A percentile compares a stretch with the other conserved stretches of the same genome.
phyloP scores from a whole-genome alignment of 2,797 vertebrate species.

The Phoebastria nigripes region DNA sequence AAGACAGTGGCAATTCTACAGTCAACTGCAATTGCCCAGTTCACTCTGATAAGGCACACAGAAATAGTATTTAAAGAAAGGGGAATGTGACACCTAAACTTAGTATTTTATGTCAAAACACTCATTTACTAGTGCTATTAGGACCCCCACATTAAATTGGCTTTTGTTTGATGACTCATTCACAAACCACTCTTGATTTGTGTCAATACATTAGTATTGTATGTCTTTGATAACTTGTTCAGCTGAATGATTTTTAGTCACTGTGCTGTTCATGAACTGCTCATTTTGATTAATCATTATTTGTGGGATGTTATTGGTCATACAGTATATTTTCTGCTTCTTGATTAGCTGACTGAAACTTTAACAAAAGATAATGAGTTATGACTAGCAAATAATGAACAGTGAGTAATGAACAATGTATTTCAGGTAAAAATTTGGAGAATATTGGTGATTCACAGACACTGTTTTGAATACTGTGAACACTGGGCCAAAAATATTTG shows the following conservation, averaged over 20 bases:
- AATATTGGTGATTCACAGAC: background rate
- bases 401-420: background rate
- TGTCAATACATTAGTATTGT: background rate
- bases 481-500: background rate
- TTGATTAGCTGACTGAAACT: conserved; percentile 20
- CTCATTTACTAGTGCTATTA: background rate
- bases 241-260: background rate
- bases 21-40: background rate
- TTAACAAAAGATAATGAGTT: conserved; percentile 20
- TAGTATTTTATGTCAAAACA: background rate
- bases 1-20: background rate
- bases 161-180: background rate
- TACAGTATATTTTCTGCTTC: background rate
- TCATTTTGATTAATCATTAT: conserved; percentile 14
- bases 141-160: background rate
- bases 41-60: background rate
- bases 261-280: background rate
- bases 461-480: background rate
- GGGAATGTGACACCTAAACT: background rate
- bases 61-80: background rate
- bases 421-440: background rate
- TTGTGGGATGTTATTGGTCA: background rate
- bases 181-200: background rate
- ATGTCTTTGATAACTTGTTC: background rate
- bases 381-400: conserved; percentile 29